phyloP scores from a whole-genome alignment of 2,888 invertebrate species.

The Rhaphigaster nebulosa region DNA sequence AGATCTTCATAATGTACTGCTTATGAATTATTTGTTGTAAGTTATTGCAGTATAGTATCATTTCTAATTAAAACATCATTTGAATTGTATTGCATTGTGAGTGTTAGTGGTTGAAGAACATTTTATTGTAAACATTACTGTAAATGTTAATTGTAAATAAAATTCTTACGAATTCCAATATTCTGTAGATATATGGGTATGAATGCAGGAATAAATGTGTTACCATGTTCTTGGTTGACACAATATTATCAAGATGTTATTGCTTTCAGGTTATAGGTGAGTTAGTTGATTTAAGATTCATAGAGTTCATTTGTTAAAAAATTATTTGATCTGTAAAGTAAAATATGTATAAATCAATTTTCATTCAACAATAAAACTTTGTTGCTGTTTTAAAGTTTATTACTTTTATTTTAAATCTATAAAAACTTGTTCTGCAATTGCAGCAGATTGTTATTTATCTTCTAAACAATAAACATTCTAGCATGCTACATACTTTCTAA shows the following conservation, averaged over 20 bases:
- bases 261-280: not conserved
- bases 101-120: not conserved
- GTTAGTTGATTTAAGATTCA: not conserved
- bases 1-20: not conserved
- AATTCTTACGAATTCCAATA: slow-evolving; percentile 42
- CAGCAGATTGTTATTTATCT: not conserved
- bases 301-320: slow-evolving; percentile 9
- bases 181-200: slow-evolving; percentile 37
- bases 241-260: slow-evolving; percentile 18
- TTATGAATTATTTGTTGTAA: not conserved
- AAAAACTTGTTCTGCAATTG: not conserved
- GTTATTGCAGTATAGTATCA: slow-evolving; percentile 17
- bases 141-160: slow-evolving; percentile 48
- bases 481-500: not conserved
- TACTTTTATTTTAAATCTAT: not conserved
- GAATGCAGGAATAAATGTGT: not conserved
- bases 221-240: not conserved
- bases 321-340: slow-evolving; percentile 30
- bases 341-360: slow-evolving; percentile 40
- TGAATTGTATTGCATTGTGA: not conserved
- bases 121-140: slow-evolving; percentile 38
- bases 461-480: not conserved
- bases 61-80: not conserved
- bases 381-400: slow-evolving; percentile 43
- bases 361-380: slow-evolving; percentile 28